phyloP scores from a whole-genome alignment of 1,140 invertebrate genomes.

The Drosophila pruinosa region DNA sequence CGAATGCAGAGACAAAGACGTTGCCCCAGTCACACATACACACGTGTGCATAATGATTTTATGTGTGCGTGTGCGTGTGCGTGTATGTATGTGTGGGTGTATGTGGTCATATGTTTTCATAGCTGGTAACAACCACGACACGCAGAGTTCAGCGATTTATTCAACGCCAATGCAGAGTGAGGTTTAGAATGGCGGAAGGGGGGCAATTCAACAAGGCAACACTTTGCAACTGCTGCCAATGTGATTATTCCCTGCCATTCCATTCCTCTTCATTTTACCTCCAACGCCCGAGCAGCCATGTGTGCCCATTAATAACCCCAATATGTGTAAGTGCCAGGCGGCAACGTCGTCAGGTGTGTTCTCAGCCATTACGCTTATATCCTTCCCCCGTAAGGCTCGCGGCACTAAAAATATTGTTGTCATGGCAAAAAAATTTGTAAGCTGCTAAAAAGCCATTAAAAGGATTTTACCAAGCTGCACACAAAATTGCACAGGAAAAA shows the following conservation, averaged over 20 bases:
- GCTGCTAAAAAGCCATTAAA: conserved; percentile 58
- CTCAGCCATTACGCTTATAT: conserved; percentile 20
- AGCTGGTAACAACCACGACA: conserved; percentile 54
- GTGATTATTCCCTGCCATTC: not conserved
- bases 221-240: conserved; percentile 34
- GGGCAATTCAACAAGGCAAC: conserved; percentile 43
- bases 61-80: not conserved
- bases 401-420: conserved; percentile 53
- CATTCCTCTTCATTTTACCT: too few relatives aligned
- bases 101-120: conserved; percentile 45
- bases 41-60: not conserved
- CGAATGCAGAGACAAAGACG: conserved; percentile 56
- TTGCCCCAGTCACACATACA: conserved; percentile 15
- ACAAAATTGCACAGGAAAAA: conserved; percentile 25
- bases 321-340: conserved; percentile 66
- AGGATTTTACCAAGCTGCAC: conserved; percentile 47
- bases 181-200: not conserved
- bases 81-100: conserved; percentile 21
- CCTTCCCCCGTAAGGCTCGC: conserved; percentile 8
- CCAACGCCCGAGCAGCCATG: too few relatives aligned
- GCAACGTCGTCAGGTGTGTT: conserved; percentile 34
- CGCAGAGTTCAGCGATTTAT: conserved; percentile 52
- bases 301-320: conserved; percentile 70
- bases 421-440: conserved; percentile 66
- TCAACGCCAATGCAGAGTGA: conserved; percentile 18